A percentile compares a stretch with the other conserved stretches of the same genome.
Conservation (phyloP, 1,140 invertebrate genomes). For the Lepeophtheirus salmonis region DNA sequence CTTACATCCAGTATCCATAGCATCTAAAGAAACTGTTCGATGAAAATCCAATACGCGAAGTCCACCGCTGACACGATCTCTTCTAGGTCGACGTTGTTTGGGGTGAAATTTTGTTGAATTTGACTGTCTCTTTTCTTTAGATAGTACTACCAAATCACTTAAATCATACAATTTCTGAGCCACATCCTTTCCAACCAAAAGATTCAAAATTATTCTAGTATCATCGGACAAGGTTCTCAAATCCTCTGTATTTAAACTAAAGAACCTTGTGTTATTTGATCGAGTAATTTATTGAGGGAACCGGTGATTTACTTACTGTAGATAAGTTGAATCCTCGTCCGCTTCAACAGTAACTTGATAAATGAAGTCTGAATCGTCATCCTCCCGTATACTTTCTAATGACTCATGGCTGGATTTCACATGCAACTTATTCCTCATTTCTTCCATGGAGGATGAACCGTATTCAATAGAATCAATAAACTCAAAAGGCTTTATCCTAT, state of each 20-base stretch:
- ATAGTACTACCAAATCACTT: not conserved
- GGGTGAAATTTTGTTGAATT: not conserved
- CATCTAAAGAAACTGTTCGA: slow-evolving; percentile 9
- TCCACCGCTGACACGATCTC: not conserved
- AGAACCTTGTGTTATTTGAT: too few relatives aligned
- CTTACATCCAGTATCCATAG: slow-evolving; percentile 12
- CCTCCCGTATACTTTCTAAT: not conserved
- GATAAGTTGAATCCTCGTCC: not conserved
- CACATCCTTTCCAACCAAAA: slow-evolving; percentile 6
- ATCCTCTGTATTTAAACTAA: not conserved
- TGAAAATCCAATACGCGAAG: slow-evolving; percentile 3
- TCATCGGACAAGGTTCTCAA: not conserved
- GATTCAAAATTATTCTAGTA: not conserved
- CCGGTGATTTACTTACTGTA: too few relatives aligned
- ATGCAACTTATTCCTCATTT: not conserved
- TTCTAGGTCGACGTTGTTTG: not conserved
- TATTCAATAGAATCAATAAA: not conserved
- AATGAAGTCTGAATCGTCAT: not conserved
- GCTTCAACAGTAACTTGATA: not conserved
- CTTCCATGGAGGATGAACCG: not conserved
- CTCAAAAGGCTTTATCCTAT: not conserved
- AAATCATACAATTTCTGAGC: slow-evolving; percentile 2
- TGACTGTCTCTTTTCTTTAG: not conserved
- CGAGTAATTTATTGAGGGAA: too few relatives aligned
- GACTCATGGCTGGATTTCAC: not conserved